These are phyloP conservation scores for Sialia sialis DNA, from an alignment of 2,113 vertebrate genomes.

Conservation along the genomic window DNA sequence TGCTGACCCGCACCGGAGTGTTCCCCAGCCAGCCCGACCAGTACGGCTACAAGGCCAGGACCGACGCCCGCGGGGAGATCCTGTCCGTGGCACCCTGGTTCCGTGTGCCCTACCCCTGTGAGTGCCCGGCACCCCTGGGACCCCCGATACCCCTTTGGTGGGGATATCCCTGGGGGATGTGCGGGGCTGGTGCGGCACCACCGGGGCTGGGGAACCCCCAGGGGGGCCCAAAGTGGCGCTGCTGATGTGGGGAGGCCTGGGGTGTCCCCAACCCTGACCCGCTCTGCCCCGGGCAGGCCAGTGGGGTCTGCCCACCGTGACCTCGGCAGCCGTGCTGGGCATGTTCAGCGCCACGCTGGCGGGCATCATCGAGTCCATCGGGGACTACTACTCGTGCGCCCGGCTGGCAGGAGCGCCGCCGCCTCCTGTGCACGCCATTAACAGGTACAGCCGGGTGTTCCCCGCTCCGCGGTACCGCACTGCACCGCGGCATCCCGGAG, in stretches of 20 bases:
- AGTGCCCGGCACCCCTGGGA: slow-evolving; percentile 34
- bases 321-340: slow-evolving; percentile 87
- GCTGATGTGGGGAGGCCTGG: neutral
- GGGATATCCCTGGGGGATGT: neutral
- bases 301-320: slow-evolving; percentile 93
- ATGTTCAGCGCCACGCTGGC: slow-evolving; percentile 95
- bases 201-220: accelerated
- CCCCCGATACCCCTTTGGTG: accelerated
- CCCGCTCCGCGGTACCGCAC: accelerated
- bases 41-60: slow-evolving; percentile 90
- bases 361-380: slow-evolving; percentile 94
- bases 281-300: slow-evolving; percentile 75
- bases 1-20: slow-evolving; percentile 80
- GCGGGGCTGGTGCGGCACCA: neutral
- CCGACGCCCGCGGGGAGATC: slow-evolving; percentile 91
- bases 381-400: slow-evolving; percentile 96
- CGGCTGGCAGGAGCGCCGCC: slow-evolving; percentile 88
- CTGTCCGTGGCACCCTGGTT: slow-evolving; percentile 89
- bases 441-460: slow-evolving; percentile 75
- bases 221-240: accelerated
- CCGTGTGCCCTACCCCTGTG: slow-evolving; percentile 93
- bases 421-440: slow-evolving; percentile 93
- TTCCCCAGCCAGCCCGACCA: slow-evolving; percentile 75
- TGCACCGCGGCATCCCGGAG: accelerated
- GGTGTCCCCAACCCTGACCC: neutral